Conservation (phyloP, 2,113 vertebrate species). For the Uria aalge region DNA sequence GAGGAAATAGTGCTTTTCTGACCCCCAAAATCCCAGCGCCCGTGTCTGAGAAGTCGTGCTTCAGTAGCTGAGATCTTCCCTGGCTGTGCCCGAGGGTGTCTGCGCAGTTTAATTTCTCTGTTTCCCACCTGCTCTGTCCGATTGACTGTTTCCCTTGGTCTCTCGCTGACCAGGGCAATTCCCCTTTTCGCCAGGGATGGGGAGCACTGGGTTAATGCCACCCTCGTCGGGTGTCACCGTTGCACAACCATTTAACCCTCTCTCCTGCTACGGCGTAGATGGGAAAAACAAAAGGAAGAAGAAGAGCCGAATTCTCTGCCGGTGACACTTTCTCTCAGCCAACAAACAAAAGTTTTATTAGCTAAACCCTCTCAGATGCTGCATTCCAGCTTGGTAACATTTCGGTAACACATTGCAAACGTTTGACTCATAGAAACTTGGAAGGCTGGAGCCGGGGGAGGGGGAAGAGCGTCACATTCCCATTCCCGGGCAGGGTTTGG, state of each 20-base stretch:
- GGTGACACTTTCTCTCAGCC: slow-evolving; percentile 24
- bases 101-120: rapidly evolving
- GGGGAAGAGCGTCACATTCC: slow-evolving; percentile 52
- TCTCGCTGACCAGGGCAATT: rapidly evolving
- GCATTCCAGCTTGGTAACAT: slow-evolving; percentile 71
- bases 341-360: slow-evolving; percentile 35
- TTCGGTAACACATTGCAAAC: slow-evolving; percentile 72
- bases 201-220: neutral
- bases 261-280: rapidly evolving
- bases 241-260: neutral
- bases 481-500: slow-evolving; percentile 31
- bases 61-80: neutral
- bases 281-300: neutral
- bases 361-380: slow-evolving; percentile 42
- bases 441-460: slow-evolving; percentile 50
- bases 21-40: rapidly evolving
- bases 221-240: neutral
- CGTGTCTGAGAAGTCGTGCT: rapidly evolving
- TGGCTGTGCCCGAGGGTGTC: neutral
- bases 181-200: rapidly evolving
- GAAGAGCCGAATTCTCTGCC: neutral
- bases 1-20: rapidly evolving
- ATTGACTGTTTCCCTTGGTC: rapidly evolving
- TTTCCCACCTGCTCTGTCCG: neutral
- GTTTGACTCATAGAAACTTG: slow-evolving; percentile 75